Evolutionary conservation across 2,113 vertebrate genomes (phyloP).

Genomic region (Psilopogon haemacephalus): DNA sequence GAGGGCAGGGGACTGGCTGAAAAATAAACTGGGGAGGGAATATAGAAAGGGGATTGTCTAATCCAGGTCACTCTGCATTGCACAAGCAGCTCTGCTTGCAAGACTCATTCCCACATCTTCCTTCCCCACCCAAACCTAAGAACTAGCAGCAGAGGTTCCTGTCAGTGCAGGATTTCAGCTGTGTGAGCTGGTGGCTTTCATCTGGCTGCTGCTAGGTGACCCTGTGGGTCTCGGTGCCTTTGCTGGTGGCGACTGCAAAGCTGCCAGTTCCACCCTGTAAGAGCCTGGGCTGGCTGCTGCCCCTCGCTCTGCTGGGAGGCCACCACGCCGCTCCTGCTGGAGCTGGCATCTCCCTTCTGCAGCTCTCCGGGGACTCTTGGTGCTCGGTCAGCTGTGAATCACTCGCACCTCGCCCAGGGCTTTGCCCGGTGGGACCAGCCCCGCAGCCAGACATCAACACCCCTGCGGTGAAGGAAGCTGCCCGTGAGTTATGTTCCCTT

Average conservation of each 20-base stretch:
- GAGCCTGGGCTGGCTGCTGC: neutral
- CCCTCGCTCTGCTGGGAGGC: neutral
- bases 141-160: neutral
- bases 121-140: neutral
- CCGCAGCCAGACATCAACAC: neutral
- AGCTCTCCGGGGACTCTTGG: neutral
- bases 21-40: neutral
- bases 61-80: neutral
- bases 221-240: neutral
- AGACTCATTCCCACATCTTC: neutral
- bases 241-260: neutral
- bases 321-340: neutral
- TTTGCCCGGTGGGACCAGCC: neutral
- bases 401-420: neutral
- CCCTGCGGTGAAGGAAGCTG: constrained; percentile 29
- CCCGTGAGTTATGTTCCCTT: neutral
- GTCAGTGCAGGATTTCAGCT: neutral
- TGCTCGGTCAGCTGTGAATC: neutral
- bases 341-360: neutral
- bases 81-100: neutral
- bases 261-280: neutral
- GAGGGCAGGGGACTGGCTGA: neutral
- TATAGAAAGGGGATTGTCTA: neutral
- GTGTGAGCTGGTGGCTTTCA: neutral
- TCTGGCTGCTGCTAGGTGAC: neutral